phyloP scores from a whole-genome alignment of 2,113 vertebrate genomes.

The Indicator indicator region DNA sequence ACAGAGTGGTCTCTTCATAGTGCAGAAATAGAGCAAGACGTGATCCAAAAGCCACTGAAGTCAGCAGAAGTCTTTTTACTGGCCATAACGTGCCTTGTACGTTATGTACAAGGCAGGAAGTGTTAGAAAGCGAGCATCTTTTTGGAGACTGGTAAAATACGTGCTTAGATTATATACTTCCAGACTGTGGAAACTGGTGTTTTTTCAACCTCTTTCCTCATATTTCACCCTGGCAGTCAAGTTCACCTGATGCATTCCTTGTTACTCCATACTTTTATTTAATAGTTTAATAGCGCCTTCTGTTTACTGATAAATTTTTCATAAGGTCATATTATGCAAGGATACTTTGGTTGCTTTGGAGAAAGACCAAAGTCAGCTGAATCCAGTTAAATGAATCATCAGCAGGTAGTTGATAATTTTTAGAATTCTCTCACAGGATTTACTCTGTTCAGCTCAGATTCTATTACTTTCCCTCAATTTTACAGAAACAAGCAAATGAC shows the following conservation, averaged over 20 bases:
- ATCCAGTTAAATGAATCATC: not conserved
- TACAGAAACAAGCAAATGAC: constrained; percentile 97
- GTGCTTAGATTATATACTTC: not conserved
- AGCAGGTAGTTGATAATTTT: not conserved
- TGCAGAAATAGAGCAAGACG: not conserved
- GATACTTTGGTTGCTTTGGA: not conserved
- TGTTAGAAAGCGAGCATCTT: not conserved
- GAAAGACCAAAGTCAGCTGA: not conserved
- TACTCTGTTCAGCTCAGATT: not conserved
- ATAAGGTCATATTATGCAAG: not conserved
- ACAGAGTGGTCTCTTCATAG: not conserved
- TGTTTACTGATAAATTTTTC: not conserved
- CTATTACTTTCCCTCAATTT: not conserved
- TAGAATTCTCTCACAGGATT: not conserved
- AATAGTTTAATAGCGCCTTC: not conserved
- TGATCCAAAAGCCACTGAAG: not conserved
- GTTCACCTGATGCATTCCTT: not conserved
- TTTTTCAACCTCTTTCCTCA: not conserved
- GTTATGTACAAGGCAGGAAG: not conserved
- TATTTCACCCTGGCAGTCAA: not conserved
- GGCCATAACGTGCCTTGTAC: not conserved
- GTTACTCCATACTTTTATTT: not conserved
- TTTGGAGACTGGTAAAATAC: not conserved
- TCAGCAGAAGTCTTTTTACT: not conserved
- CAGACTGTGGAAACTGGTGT: not conserved